Evolutionary conservation across 2,797 vertebrate genomes (phyloP).

Genomic region (Choloepus didactylus): DNA sequence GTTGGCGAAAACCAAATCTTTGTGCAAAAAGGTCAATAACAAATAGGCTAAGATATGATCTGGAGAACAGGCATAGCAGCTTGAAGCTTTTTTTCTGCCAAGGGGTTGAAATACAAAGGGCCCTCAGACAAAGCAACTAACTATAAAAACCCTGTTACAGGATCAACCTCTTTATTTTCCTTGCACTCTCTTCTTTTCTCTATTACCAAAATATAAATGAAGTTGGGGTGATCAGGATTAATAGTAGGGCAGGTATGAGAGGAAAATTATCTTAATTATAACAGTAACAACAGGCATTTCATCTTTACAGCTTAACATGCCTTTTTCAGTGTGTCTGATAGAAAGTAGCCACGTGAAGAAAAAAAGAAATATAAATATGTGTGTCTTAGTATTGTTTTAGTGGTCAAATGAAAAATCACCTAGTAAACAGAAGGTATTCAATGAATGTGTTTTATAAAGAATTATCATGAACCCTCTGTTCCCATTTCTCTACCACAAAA

Average conservation of each 20-base stretch:
- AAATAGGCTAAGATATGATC: neutral
- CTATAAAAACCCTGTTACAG: neutral
- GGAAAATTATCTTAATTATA: neutral
- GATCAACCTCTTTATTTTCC: neutral
- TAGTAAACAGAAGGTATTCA: neutral
- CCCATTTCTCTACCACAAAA: neutral
- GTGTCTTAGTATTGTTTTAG: neutral
- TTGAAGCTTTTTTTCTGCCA: neutral
- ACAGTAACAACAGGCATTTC: neutral
- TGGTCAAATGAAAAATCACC: neutral
- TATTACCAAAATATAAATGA: neutral
- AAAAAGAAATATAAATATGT: neutral
- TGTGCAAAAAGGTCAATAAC: neutral
- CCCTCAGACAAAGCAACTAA: neutral
- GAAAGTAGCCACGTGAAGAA: neutral
- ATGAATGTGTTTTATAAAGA: neutral
- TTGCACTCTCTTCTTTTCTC: neutral
- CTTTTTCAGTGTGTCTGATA: neutral
- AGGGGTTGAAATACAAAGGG: neutral
- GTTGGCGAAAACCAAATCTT: neutral
- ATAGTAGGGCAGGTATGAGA: neutral
- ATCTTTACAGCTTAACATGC: neutral
- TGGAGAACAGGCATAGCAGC: neutral
- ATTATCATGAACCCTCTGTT: neutral
- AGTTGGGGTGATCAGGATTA: neutral